These are phyloP conservation scores for Gopherus flavomarginatus DNA, from an alignment of 2,113 vertebrate species.

Conservation along the genomic window DNA sequence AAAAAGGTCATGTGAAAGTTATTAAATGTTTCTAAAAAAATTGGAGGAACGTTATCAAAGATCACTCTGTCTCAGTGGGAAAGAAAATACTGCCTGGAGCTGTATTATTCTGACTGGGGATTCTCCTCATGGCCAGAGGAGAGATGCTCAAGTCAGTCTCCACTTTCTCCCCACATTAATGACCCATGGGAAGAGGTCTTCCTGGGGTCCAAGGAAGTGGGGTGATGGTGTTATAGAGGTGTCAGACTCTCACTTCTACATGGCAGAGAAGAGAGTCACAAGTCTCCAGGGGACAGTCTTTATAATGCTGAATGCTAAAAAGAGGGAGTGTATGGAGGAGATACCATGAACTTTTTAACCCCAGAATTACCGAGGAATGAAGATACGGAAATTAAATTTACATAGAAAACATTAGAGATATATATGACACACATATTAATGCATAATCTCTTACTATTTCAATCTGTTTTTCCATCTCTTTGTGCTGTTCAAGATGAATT, in stretches of 20 bases:
- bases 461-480: constrained; percentile 86
- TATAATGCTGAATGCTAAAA: background rate
- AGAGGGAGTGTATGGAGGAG: background rate
- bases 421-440: background rate
- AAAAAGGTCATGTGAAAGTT: background rate
- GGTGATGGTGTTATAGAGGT: background rate
- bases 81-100: background rate
- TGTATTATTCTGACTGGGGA: background rate
- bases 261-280: background rate
- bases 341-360: background rate
- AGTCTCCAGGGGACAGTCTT: background rate
- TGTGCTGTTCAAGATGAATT: constrained; percentile 81
- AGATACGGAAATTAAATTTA: background rate
- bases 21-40: background rate
- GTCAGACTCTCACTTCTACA: background rate
- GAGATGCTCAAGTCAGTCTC: background rate
- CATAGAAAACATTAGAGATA: background rate
- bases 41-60: background rate
- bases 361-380: background rate
- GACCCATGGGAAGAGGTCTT: background rate
- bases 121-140: background rate
- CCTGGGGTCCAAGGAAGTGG: background rate
- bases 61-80: background rate
- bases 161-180: background rate
- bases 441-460: constrained; percentile 83